Evolutionary conservation across 2,888 invertebrate genomes (phyloP).

Genomic region (Drosophila niveifrons): DNA sequence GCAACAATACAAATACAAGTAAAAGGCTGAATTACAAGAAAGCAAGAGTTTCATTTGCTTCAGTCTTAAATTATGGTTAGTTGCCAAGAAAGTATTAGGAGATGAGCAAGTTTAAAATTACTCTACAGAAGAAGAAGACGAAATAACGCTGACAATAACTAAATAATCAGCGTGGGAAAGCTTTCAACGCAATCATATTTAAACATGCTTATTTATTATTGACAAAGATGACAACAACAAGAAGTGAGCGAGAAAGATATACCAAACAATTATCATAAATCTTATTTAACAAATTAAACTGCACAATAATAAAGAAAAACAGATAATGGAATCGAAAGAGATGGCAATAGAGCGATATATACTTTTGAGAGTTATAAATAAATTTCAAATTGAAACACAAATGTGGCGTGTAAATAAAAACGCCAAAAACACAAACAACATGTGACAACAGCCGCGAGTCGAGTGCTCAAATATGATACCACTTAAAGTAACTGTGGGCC

Average conservation of each 20-base stretch:
- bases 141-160: conserved; percentile 31
- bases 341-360: not conserved
- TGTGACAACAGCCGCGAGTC: conserved; percentile 40
- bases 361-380: conserved; percentile 31
- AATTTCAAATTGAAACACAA: conserved; percentile 56
- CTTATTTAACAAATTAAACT: conserved; percentile 69
- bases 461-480: conserved; percentile 54
- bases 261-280: conserved; percentile 66
- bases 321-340: conserved; percentile 21
- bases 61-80: conserved; percentile 39
- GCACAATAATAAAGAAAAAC: conserved; percentile 24
- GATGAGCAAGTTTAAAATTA: conserved; percentile 47
- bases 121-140: conserved; percentile 6
- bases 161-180: conserved; percentile 74
- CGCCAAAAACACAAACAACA: conserved; percentile 36
- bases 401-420: conserved; percentile 52
- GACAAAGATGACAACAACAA: conserved; percentile 18
- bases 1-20: conserved; percentile 39
- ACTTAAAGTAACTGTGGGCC: conserved; percentile 48
- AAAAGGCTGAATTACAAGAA: conserved; percentile 39
- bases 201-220: conserved; percentile 38
- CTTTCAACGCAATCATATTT: conserved; percentile 32
- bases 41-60: conserved; percentile 21
- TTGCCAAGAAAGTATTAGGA: conserved; percentile 11
- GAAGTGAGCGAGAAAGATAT: not conserved